phyloP scores from a whole-genome alignment of 2,113 vertebrate species.

The Scopus umbretta region DNA sequence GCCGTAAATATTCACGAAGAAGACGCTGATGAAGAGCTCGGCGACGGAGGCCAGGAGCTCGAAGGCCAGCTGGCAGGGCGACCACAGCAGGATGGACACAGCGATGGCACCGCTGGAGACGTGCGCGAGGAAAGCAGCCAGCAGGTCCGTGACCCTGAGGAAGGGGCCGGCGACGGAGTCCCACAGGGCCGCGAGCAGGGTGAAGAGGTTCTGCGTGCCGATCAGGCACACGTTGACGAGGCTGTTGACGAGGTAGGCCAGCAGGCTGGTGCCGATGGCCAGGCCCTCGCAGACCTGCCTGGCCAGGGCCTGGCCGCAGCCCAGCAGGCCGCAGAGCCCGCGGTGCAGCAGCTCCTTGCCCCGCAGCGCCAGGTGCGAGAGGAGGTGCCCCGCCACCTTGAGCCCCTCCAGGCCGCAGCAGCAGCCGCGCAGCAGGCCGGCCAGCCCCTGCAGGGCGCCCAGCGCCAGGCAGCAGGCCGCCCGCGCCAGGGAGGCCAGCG shows the following conservation, averaged over 20 bases:
- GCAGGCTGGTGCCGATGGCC: constrained; percentile 81
- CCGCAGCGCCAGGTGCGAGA: constrained; percentile 77
- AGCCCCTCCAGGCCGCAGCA: constrained; percentile 81
- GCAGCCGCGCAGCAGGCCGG: constrained; percentile 67
- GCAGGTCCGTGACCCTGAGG: constrained; percentile 75
- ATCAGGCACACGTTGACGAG: constrained; percentile 86
- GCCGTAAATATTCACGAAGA: constrained; percentile 85
- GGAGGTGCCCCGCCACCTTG: constrained; percentile 85
- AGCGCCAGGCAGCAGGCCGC: constrained; percentile 55
- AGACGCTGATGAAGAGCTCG: constrained; percentile 77
- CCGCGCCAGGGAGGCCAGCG: constrained; percentile 62
- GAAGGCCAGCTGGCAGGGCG: constrained; percentile 81
- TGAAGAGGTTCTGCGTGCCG: constrained; percentile 82
- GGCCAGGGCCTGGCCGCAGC: constrained; percentile 72
- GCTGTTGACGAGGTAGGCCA: constrained; percentile 89
- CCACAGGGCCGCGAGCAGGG: constrained; percentile 71
- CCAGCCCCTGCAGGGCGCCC: constrained; percentile 47
- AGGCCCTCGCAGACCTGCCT: constrained; percentile 80
- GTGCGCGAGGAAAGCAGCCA: constrained; percentile 77
- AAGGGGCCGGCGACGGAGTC: constrained; percentile 76
- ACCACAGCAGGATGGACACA: constrained; percentile 86
- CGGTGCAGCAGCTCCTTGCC: constrained; percentile 82
- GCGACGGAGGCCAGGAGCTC: constrained; percentile 77
- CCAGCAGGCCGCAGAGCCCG: constrained; percentile 66
- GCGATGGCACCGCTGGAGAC: constrained; percentile 85